Evolutionary conservation across 2,113 vertebrate genomes (phyloP), one percentile per base, ranked within the genome.

Genomic region (Steatornis caripensis): DNA sequence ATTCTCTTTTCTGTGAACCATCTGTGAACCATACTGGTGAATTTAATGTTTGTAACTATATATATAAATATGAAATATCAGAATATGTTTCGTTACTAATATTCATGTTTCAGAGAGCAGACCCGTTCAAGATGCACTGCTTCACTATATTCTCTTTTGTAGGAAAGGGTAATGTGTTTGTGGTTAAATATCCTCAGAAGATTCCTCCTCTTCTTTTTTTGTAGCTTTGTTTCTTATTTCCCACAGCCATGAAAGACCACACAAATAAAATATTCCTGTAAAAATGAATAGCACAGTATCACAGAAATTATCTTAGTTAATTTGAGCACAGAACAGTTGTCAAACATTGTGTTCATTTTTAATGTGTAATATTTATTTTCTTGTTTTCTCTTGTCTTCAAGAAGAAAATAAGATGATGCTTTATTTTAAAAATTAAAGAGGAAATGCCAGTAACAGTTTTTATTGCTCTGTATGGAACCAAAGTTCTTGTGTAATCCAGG

Each of bases 261-360:
- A 95, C 69, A 95, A 95, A 90, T 90, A 81, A 97, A 97, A 83
- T 71, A 92, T 51, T 95, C 26, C 46, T 94, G 46, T 84, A 90
- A 91, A 97, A 95, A 89, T 66, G 62, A 61, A 68, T 60, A 82
- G 19, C 45, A 84, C 43, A 66, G 13, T 94, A 93, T 97, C 84
- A 91, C 30, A 97, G 91, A 97, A 90, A 94, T 95, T 78, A 96
- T 49, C 77, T 81, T 72, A 43, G 78, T 94, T 96, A 87, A 83
- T 88, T 30, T 85, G 65, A 96, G 55, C 54, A 79, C 66, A 77
- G 92, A 95, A 87, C 43, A 86, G 45, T 85, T 95, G 91, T 85
- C 79, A 96, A 96, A 95, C 58, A 37, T 17, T 15, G 24, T 62
- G 89, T 95, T 55, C 6, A 90, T 76, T 71, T 96, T 97, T 89